These are phyloP conservation scores for Festucalex cinctus DNA, from an alignment of 2,113 vertebrate genomes.

Conservation along the genomic window DNA sequence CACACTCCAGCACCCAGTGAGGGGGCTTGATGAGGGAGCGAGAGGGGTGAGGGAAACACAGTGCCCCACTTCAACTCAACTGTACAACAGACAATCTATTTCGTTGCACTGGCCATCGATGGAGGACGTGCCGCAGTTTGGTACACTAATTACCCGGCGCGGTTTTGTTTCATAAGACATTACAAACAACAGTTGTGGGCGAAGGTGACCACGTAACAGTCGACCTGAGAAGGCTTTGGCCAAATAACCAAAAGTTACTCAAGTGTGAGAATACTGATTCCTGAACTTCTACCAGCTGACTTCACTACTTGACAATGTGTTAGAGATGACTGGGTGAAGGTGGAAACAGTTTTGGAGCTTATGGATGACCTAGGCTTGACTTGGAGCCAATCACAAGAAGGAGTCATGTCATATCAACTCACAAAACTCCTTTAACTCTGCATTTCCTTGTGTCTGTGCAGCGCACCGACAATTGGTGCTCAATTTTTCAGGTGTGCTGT, in stretches of 20 bases:
- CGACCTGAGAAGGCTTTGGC: conserved; percentile 10
- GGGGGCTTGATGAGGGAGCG: conserved; percentile 30
- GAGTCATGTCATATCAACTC: too few species aligned
- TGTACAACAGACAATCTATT: conserved; percentile 49
- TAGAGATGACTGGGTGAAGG: too few species aligned
- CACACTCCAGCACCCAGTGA: conserved; percentile 58
- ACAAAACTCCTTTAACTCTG: too few species aligned
- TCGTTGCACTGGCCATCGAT: conserved; percentile 5
- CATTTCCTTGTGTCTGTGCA: too few species aligned
- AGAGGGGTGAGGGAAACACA: conserved; percentile 24
- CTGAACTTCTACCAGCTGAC: too few species aligned
- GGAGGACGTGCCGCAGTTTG: conserved; percentile 24
- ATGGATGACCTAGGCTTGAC: too few species aligned
- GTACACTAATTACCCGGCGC: conserved; percentile 39
- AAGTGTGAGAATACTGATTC: too few species aligned
- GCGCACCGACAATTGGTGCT: too few species aligned
- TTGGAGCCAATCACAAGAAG: too few species aligned
- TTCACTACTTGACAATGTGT: too few species aligned
- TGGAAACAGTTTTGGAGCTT: too few species aligned
- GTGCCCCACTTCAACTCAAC: conserved; percentile 43
- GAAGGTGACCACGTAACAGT: conserved; percentile 14
- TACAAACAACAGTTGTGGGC: conserved; percentile 16
- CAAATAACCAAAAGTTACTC: not conserved
- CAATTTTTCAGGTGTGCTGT: too few species aligned
- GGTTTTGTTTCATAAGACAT: conserved; percentile 43